Evolutionary conservation across 2,888 invertebrate species (phyloP), one percentile per base, ranked within the genome.

Genomic region (Abrostola triplasia): DNA sequence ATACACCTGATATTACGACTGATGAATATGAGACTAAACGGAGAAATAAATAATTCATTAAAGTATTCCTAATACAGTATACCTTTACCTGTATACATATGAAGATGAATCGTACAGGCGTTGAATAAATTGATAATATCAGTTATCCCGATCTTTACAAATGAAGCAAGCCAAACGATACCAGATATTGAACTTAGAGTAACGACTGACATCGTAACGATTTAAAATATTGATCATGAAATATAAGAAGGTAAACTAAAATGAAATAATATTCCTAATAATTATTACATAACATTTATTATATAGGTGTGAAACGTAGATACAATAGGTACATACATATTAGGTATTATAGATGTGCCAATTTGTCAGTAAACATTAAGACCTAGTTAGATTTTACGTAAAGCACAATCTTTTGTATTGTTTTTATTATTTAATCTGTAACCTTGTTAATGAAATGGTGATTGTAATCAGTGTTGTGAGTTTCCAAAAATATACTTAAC

Each of bases 381-480:
- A 44, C 6, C 61, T 84, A 82, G 81, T 76, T 85, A 85, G 84
- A 75, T 62, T 82, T 83, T 76, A 77, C 73, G 73, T 77, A 75
- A 80, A 86, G 84, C 85, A 88, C 84, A 83, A 79, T 68, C 63
- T 73, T 73, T 64, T 73, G 58, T 55, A 70, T 66, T 78, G 58
- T 70, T 81, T 82, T 72, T 60, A 49, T 79, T 65, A n/a, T 83
- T 72, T 82, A 68, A 66, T 80, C 82, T 84, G 84, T 86, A 84
- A 84, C 84, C 84, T 83, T 81, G 64, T 76, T 70, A 63, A 67
- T 73, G 24, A 67, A 70, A 77, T 76, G 74, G 82, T 81, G 73
- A 85, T 84, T 84, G 80, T 81, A 81, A 80, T 88, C 82, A 84
- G 88, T 89, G 90, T 90, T 90, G 90, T 90, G 89, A 90, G 79